phyloP scores from a whole-genome alignment of 2,888 invertebrate species.

The Venustoraphidia nigricollis region DNA sequence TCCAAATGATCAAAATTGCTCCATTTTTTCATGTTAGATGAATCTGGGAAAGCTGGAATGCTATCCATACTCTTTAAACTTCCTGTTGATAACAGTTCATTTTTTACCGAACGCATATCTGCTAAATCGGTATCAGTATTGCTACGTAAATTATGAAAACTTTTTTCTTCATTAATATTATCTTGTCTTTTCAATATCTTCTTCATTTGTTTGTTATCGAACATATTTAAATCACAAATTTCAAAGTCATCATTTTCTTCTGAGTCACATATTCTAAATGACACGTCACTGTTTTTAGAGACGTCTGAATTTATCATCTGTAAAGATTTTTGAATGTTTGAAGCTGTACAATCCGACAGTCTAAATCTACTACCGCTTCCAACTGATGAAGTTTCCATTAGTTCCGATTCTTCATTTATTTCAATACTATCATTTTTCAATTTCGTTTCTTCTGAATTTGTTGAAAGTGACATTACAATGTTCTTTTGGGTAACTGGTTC shows the following conservation, averaged over 20 bases:
- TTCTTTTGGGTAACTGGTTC: too few species aligned
- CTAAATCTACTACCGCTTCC: too few species aligned
- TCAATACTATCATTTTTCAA: too few species aligned
- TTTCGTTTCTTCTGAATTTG: too few species aligned
- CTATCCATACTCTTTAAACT: constrained; percentile 20
- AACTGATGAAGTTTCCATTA: too few species aligned
- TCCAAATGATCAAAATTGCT: constrained; percentile 21
- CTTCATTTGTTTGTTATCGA: constrained; percentile 4
- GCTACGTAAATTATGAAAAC: neutral
- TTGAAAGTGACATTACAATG: too few species aligned
- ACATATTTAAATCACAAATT: constrained; percentile 14
- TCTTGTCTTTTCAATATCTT: neutral
- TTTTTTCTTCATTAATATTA: neutral
- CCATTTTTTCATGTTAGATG: constrained; percentile 22
- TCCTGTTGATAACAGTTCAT: constrained; percentile 12
- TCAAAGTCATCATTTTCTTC: constrained; percentile 12
- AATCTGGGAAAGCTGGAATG: constrained; percentile 17
- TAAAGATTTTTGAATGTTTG: neutral
- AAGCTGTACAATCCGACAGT: too few species aligned
- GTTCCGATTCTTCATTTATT: too few species aligned
- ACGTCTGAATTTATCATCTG: constrained; percentile 4
- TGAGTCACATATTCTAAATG: constrained; percentile 4
- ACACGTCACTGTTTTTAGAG: constrained; percentile 8
- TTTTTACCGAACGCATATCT: constrained; percentile 12
- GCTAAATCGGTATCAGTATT: constrained; percentile 6